Percentiles rank a stretch among this genome's conserved stretches.
Evolutionary conservation across 1,140 invertebrate species (phyloP).

Genomic region (Eurosta solidaginis): DNA sequence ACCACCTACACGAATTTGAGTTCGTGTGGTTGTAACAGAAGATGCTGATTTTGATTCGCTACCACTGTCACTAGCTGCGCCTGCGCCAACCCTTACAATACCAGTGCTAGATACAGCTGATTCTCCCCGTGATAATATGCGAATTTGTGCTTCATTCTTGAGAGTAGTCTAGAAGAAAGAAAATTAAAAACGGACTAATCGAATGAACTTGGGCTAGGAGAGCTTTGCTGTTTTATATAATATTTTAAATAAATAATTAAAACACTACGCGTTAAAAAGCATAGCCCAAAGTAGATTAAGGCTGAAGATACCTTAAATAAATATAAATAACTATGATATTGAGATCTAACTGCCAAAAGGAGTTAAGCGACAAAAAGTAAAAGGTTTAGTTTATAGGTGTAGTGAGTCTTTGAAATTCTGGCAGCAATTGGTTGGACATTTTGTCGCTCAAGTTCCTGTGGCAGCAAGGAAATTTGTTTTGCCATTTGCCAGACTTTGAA

Average conservation of each 20-base stretch:
- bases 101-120: constrained; percentile 43
- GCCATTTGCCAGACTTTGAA: neutral
- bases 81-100: constrained; percentile 42
- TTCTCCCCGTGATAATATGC: constrained; percentile 50
- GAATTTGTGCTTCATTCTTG: constrained; percentile 49
- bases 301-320: neutral
- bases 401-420: no score
- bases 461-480: no score
- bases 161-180: constrained; percentile 41
- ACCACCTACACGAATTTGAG: constrained; percentile 17
- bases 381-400: no score
- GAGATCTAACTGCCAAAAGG: no score
- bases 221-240: no score
- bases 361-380: no score
- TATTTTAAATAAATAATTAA: no score
- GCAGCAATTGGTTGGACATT: no score
- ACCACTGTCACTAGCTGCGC: constrained; percentile 5
- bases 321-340: neutral
- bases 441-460: no score
- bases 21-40: neutral
- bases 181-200: neutral
- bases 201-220: neutral
- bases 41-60: constrained; percentile 11
- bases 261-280: neutral
- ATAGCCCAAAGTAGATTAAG: neutral